Percentiles rank a stretch among this genome's conserved stretches.
Evolutionary conservation across 92 coral and sea anemone genomes (phyloP).

Genomic region (Epizoanthus rinbou): DNA sequence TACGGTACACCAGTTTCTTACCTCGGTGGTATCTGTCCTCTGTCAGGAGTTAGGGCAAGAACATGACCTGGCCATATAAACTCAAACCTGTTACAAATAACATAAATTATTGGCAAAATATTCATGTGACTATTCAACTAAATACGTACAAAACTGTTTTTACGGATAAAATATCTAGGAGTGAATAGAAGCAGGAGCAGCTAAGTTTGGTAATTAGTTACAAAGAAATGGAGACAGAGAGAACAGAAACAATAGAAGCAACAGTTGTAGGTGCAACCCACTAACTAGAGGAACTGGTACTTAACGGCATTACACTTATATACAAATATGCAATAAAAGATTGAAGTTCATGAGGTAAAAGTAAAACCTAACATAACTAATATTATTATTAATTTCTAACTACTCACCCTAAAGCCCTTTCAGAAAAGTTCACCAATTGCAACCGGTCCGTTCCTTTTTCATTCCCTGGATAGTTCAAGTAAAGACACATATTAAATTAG

Average conservation of each 20-base stretch:
- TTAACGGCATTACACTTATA: no score
- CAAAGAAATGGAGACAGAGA: neutral
- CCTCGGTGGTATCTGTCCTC: conserved; percentile 94
- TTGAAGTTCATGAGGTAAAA: no score
- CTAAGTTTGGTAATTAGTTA: neutral
- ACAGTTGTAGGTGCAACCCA: no score
- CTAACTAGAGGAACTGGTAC: no score
- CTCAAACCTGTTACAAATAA: conserved; percentile 73
- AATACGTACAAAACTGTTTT: neutral
- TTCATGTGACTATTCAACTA: neutral
- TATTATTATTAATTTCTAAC: no score
- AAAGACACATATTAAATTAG: neutral
- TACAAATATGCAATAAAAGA: no score
- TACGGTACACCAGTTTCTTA: conserved; percentile 18
- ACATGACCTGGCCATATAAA: conserved; percentile 97
- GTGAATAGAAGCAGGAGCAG: no score
- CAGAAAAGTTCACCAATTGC: conserved; percentile 84
- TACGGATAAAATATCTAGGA: no score
- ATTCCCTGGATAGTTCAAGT: conserved; percentile 50
- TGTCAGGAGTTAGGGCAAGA: conserved; percentile 89
- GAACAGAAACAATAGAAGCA: no score
- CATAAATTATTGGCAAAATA: neutral
- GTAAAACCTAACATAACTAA: no score
- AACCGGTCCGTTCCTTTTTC: conserved; percentile 79
- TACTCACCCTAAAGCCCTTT: conserved; percentile 80